Percentiles rank a stretch among this genome's conserved stretches.
These are phyloP conservation scores for Andrena praecox DNA, from an alignment of 2,888 invertebrate genomes.

Conservation along the genomic window DNA sequence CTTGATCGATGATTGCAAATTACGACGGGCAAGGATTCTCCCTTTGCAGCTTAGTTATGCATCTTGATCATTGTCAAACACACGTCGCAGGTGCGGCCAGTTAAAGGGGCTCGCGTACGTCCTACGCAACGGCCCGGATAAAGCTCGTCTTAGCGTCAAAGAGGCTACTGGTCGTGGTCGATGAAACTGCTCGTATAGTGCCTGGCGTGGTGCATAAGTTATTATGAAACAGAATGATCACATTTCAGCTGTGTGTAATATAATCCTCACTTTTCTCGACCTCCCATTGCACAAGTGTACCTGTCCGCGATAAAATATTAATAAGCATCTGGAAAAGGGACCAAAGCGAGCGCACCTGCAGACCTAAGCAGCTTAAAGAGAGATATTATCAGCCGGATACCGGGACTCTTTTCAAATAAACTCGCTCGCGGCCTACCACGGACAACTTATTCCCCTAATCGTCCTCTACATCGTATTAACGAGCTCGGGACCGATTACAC, in stretches of 20 bases:
- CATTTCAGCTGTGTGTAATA: not conserved
- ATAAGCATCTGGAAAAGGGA: conserved; percentile 20
- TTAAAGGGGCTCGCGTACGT: not conserved
- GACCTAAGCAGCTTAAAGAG: conserved; percentile 6
- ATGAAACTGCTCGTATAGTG: too few species aligned
- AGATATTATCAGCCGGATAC: conserved; percentile 29
- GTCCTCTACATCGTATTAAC: conserved; percentile 37
- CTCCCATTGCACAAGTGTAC: not conserved
- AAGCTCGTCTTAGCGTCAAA: not conserved
- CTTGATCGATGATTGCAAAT: too few species aligned
- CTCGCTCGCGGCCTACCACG: conserved; percentile 10
- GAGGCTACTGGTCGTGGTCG: not conserved
- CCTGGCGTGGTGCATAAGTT: not conserved
- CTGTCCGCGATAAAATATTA: conserved; percentile 11
- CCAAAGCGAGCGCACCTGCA: not conserved
- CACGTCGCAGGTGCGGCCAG: not conserved
- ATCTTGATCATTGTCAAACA: not conserved
- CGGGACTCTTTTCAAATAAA: conserved; percentile 39
- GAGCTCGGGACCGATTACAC: conserved; percentile 43
- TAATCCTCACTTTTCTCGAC: not conserved
- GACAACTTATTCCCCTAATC: conserved; percentile 51
- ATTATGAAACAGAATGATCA: not conserved
- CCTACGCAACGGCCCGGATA: not conserved
- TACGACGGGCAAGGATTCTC: too few species aligned
- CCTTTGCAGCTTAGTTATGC: too few species aligned